Conservation (phyloP, 2,888 invertebrate species). For the Eudemis profundana region DNA sequence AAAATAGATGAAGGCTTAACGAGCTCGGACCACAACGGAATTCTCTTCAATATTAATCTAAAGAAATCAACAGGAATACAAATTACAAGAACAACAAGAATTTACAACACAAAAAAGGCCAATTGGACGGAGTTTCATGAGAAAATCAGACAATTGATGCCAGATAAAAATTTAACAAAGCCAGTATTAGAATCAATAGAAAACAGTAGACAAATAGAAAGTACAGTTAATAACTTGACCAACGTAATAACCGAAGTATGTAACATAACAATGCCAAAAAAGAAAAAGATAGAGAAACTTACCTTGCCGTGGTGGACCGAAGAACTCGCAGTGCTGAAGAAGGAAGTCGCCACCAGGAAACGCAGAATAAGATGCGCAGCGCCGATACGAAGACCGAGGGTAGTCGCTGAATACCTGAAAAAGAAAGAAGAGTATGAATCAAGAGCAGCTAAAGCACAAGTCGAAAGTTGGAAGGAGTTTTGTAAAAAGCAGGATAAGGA, state of each 20-base stretch:
- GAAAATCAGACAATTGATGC: background rate
- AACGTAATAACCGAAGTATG: background rate
- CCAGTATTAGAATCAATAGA: background rate
- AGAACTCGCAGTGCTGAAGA: background rate
- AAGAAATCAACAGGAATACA: too few species aligned
- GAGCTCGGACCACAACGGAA: too few species aligned
- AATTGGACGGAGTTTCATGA: background rate
- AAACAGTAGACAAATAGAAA: background rate
- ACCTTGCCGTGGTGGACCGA: slow-evolving; percentile 5
- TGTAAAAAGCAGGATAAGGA: slow-evolving; percentile 22
- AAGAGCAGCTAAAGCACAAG: background rate
- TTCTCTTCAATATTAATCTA: too few species aligned
- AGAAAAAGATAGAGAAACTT: background rate
- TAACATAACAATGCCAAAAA: background rate
- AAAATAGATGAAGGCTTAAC: too few species aligned
- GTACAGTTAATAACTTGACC: background rate
- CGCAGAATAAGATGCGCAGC: background rate
- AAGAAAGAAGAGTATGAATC: background rate
- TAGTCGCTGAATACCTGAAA: background rate
- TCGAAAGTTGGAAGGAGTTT: too few species aligned
- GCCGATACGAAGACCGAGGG: background rate
- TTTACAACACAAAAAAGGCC: too few species aligned
- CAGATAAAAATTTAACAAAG: too few species aligned
- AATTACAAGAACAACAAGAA: too few species aligned
- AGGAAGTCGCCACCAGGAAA: background rate